Evolutionary conservation across 2,797 vertebrate species (phyloP).

Genomic region (Kryptopterus vitreolus): DNA sequence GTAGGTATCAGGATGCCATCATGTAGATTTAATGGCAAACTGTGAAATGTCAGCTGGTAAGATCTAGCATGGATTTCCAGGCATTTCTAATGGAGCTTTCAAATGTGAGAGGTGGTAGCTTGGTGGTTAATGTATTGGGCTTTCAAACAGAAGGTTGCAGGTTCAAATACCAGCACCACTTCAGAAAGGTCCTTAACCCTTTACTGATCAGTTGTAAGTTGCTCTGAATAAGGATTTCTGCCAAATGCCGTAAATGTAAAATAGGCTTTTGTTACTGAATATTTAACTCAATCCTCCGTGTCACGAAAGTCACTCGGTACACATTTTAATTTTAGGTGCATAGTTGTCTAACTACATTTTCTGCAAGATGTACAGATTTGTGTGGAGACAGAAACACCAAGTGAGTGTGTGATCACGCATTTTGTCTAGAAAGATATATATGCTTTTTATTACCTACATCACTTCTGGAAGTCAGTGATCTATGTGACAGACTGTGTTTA

Average conservation of each 20-base stretch:
- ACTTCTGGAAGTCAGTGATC: conserved; percentile 8
- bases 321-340: conserved; percentile 8
- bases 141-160: too few relatives aligned
- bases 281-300: neutral
- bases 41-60: neutral
- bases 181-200: too few relatives aligned
- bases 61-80: neutral
- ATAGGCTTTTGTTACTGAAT: neutral
- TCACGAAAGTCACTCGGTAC: neutral
- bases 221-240: too few relatives aligned
- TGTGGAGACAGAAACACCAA: neutral
- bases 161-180: too few relatives aligned
- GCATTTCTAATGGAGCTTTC: neutral
- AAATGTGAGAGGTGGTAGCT: too few relatives aligned
- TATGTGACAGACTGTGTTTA: conserved; percentile 12
- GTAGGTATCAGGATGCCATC: neutral
- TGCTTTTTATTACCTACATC: neutral
- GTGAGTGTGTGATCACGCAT: neutral
- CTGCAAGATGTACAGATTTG: neutral
- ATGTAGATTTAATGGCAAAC: neutral
- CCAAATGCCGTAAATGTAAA: too few relatives aligned
- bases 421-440: neutral
- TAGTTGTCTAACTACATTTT: neutral
- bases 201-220: too few relatives aligned
- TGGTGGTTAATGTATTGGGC: too few relatives aligned